A percentile compares a stretch with the other conserved stretches of the same genome.
Conservation (phyloP, 2,888 invertebrate species). For the Clitarchus hookeri region DNA sequence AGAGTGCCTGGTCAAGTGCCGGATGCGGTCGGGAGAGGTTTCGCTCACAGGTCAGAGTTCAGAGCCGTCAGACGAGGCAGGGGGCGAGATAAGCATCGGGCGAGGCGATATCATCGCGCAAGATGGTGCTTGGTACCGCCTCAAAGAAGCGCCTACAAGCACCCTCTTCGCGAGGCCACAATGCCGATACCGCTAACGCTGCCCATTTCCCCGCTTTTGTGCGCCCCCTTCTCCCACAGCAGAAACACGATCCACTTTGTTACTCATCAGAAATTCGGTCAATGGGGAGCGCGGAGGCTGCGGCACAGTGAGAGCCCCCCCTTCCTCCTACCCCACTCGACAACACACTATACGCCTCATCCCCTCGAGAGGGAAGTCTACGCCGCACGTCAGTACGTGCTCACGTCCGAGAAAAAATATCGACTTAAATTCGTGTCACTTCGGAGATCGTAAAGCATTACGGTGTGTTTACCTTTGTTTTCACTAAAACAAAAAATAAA, state of each 20-base stretch:
- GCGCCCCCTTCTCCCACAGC: background rate
- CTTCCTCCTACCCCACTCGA: background rate
- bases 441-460: too few species aligned
- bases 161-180: background rate
- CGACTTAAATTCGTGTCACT: too few species aligned
- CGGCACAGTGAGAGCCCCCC: background rate
- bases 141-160: too few species aligned
- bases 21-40: background rate
- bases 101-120: too few species aligned
- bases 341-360: background rate
- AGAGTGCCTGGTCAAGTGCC: too few species aligned
- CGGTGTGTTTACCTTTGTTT: too few species aligned
- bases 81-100: background rate
- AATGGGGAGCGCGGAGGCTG: slow-evolving; percentile 32
- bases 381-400: too few species aligned
- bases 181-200: slow-evolving; percentile 10
- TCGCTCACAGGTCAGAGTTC: background rate
- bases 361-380: background rate
- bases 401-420: too few species aligned
- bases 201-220: slow-evolving; percentile 19
- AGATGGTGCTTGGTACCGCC: too few species aligned
- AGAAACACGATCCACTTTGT: slow-evolving; percentile 41
- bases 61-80: background rate
- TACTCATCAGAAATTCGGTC: slow-evolving; percentile 42
- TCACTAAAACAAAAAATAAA: too few species aligned